Base-by-base conservation (phyloP, 2,888 invertebrate genomes). In the Spilarctia lutea region DNA sequence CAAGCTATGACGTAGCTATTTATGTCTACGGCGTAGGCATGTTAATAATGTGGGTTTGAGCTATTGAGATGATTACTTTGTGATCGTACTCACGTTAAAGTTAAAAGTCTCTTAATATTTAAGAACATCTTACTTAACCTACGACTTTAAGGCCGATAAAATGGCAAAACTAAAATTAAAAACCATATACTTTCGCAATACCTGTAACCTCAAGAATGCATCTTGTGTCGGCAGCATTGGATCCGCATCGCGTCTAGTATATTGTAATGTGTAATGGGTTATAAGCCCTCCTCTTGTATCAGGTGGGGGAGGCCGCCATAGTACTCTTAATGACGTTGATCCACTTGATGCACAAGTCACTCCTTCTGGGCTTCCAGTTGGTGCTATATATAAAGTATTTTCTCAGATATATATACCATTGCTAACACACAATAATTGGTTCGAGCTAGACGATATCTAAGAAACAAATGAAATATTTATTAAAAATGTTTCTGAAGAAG, bases 261-360 rank as follows among this genome's bases (percentile, higher is more conserved):
- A 96, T 76, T 96, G 96, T 71, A 96, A 83, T 0, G 95, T 95
- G 83, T 95, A 95, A 82, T 96, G 95, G 3, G 96, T 96, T 71
- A 96, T 94, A 63, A 94, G 94, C 69, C 98, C 98, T 81, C 98
- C 98, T 91, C 97, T 97, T 82, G 96, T 96, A 86, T 97, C 97
- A 77, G 95, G 89, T 56, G 97, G 96, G 8, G 97, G 97, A 65
- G 97, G 97, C 73, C 96, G 96, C 98, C 97, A 98, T 66, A 97
- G 97, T 83, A 98, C 97, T 88, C 98, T 97, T 74, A 98, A 96
- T 81, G 97, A 97, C 78, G 98, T 97, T 30, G 98, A 97, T 48
- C 98, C 97, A 78, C 97, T 96, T 67, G 98, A 96, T 71, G 97
- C 96, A 89, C 98, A 98, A 78, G 96, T 96, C 73, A 98, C 96